Percentiles rank a stretch among this genome's conserved stretches.
phyloP scores from a whole-genome alignment of 2,888 invertebrate genomes.

The Phyto melanocephala region DNA sequence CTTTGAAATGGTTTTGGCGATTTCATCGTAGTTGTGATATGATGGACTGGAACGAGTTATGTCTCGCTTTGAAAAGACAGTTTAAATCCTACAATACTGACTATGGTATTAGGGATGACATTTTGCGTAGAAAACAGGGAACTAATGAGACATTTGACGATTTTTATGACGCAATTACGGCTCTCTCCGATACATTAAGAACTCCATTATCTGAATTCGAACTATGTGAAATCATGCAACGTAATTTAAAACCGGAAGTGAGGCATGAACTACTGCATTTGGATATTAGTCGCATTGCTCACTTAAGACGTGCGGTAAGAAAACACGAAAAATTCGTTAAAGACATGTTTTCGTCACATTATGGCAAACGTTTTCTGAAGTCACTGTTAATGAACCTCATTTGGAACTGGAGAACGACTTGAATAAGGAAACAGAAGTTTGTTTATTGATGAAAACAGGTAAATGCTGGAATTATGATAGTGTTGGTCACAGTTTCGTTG shows the following conservation, averaged over 20 bases:
- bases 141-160: background rate
- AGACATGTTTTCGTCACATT: background rate
- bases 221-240: too few relatives aligned
- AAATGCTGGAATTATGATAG: background rate
- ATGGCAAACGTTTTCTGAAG: background rate
- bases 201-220: background rate
- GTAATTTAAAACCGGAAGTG: background rate
- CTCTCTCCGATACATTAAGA: background rate
- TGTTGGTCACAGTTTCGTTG: background rate
- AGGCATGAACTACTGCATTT: background rate
- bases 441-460: background rate
- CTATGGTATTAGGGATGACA: too few relatives aligned
- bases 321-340: background rate
- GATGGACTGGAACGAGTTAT: background rate
- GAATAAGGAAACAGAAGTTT: background rate
- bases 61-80: background rate
- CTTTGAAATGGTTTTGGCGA: background rate
- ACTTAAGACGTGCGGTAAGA: background rate
- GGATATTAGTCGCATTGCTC: background rate
- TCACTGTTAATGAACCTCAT: background rate
- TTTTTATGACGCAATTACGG: background rate
- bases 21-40: background rate
- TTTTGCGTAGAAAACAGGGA: too few relatives aligned
- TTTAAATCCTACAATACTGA: too few relatives aligned
- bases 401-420: background rate